Evolutionary conservation across 2,113 vertebrate species (phyloP).

Genomic region (Austrofundulus limnaeus): DNA sequence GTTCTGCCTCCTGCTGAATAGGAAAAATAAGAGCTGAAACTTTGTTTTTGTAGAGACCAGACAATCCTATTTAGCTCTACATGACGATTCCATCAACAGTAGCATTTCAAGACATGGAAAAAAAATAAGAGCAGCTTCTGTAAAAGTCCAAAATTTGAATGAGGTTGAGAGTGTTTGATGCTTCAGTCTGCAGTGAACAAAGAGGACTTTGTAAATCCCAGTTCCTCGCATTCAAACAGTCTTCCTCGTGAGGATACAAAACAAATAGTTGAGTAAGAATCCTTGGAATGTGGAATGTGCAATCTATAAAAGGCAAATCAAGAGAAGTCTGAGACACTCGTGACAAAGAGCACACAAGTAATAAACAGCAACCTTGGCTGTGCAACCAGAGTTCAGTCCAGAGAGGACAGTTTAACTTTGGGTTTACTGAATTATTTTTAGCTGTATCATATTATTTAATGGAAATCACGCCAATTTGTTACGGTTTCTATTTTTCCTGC

Average conservation of each 20-base stretch:
- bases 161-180: slow-evolving; percentile 19
- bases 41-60: too few species aligned
- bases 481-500: not conserved
- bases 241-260: slow-evolving; percentile 48
- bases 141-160: slow-evolving; percentile 20
- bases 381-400: slow-evolving; percentile 4
- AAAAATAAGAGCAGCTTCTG: not conserved
- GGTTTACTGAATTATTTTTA: slow-evolving; percentile 11
- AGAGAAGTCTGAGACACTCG: slow-evolving; percentile 42
- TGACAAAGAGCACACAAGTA: slow-evolving; percentile 46
- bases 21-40: too few species aligned
- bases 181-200: slow-evolving; percentile 26
- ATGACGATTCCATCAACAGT: slow-evolving; percentile 30
- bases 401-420: slow-evolving; percentile 21
- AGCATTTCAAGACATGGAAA: slow-evolving; percentile 22
- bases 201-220: slow-evolving; percentile 19
- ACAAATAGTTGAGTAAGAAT: slow-evolving; percentile 56
- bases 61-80: slow-evolving; percentile 3
- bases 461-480: slow-evolving; percentile 15
- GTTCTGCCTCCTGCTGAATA: too few species aligned
- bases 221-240: slow-evolving; percentile 10
- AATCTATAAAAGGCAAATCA: slow-evolving; percentile 64
- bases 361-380: slow-evolving; percentile 36
- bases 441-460: slow-evolving; percentile 6
- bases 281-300: slow-evolving; percentile 49